Percentiles rank a stretch among this genome's conserved stretches.
These are phyloP conservation scores for Rhyzopertha dominica DNA, from an alignment of 1,140 invertebrate genomes.

Conservation along the genomic window DNA sequence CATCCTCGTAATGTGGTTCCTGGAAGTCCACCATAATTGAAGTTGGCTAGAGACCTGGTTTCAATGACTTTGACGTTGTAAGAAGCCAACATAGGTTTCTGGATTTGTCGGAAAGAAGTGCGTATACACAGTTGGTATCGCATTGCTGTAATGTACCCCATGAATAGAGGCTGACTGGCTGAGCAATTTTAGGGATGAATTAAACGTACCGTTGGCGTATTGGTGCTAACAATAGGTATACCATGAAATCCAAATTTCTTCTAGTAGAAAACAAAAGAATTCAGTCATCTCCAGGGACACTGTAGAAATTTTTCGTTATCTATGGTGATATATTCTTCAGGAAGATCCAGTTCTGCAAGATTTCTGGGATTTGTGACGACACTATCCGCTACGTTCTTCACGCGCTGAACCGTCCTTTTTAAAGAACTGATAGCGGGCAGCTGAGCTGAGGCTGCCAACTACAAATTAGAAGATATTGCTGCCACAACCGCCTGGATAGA, in stretches of 20 bases:
- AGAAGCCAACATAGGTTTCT: too few relatives aligned
- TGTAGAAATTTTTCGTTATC: conserved; percentile 5
- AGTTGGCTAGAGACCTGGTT: too few relatives aligned
- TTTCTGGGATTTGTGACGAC: too few relatives aligned
- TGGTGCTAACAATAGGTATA: conserved; percentile 2
- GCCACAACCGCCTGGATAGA: too few relatives aligned
- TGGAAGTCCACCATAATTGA: too few relatives aligned
- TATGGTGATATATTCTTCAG: conserved; percentile 1
- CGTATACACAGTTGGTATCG: conserved; percentile 11
- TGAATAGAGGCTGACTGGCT: conserved; percentile 11
- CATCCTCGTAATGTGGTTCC: too few relatives aligned
- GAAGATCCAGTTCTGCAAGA: too few relatives aligned
- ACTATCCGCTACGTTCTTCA: not conserved
- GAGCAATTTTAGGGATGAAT: conserved; percentile 3
- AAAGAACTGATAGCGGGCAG: not conserved
- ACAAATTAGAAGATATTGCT: too few relatives aligned
- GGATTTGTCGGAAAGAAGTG: conserved; percentile 12
- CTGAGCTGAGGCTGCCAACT: not conserved
- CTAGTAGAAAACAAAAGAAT: too few relatives aligned
- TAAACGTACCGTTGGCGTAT: conserved; percentile 14
- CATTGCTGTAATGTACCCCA: conserved; percentile 12
- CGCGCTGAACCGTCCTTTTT: not conserved
- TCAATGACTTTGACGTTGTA: too few relatives aligned
- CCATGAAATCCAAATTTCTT: not conserved
- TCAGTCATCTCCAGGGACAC: conserved; percentile 2